Base-by-base conservation (phyloP, 2,113 vertebrate species). In the Solea solea region DNA sequence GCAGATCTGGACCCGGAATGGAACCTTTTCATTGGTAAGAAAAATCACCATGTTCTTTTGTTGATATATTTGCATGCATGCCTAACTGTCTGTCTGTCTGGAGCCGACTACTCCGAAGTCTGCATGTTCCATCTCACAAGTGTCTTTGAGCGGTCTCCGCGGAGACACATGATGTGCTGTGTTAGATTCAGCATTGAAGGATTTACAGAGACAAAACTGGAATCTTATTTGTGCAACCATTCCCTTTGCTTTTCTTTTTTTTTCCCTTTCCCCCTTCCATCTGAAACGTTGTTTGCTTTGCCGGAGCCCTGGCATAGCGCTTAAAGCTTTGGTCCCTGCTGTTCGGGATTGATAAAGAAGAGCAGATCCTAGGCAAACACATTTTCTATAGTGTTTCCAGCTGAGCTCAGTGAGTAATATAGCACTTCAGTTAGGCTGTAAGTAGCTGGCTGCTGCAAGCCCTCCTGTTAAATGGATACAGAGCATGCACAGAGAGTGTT, bases 21-120 rank as follows among this genome's bases (percentile, higher is more conserved):
- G 98, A 99, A 98, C 88, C 93, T 97, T 55, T 99, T 98, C 75
- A 95, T 98, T 78, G 97, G 98, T 99, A 95, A 95, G 96, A 81
- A 54, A 52, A 59, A 70, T 12, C 1, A 64, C 50, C 54, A n/a
- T 42, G 39, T 12, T 6, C 58, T 68, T 66, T 42, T 44, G 21
- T 66, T 62, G 34, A 50, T 9, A 34, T 66, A 10, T 44, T 21
- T 57, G n/a, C 21, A 21, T 11, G 61, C 54, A 27, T 63, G 8
- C 27, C 10, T 71, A 14, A 58, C 13, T 39, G 40, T 75, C 50
- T 66, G 59, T 61, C 45, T 3, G 45, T 48, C 45, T 48, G 45
- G 21, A 21, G 21, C 21, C 21, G 21, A 21, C 21, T 6, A 34
- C 34, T 34, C 2, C 5, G 34, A 34, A 34, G 34, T 34, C 34